phyloP scores from a whole-genome alignment of 1,140 invertebrate species.

The Procambarus clarkii region DNA sequence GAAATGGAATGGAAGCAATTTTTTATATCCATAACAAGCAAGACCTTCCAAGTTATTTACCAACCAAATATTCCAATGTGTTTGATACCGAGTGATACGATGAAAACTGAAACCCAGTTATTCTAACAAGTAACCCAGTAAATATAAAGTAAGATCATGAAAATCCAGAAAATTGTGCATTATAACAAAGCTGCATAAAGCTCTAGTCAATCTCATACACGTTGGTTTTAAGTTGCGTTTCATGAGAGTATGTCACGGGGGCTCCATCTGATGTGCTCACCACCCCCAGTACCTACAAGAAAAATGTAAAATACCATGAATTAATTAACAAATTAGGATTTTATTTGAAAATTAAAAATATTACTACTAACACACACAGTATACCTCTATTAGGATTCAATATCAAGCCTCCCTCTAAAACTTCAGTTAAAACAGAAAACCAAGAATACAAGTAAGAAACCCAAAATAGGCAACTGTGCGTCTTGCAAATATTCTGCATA shows the following conservation, averaged over 20 bases:
- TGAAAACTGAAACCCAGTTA: not conserved
- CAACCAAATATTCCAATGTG: not conserved
- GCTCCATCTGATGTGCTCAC: constrained; percentile 68
- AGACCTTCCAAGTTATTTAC: not conserved
- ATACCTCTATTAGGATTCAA: too few relatives aligned
- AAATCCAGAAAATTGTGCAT: constrained; percentile 38
- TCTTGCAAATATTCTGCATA: too few relatives aligned
- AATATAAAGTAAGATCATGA: not conserved
- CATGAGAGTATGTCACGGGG: constrained; percentile 53
- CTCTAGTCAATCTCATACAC: constrained; percentile 61
- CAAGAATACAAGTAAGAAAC: too few relatives aligned
- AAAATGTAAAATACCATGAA: too few relatives aligned
- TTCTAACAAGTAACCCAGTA: not conserved
- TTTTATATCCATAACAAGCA: not conserved
- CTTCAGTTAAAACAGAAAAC: too few relatives aligned
- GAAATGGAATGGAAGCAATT: not conserved
- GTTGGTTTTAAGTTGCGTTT: constrained; percentile 67
- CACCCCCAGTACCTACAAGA: constrained; percentile 64
- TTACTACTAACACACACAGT: too few relatives aligned
- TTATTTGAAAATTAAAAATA: too few relatives aligned
- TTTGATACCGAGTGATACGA: not conserved
- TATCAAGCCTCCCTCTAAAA: too few relatives aligned
- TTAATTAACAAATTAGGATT: too few relatives aligned
- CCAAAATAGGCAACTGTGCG: too few relatives aligned
- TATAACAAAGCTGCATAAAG: not conserved